Percentiles rank a stretch among this genome's conserved stretches.
Conservation (phyloP, 1,140 invertebrate species). For the Heliconius eleuchia region DNA sequence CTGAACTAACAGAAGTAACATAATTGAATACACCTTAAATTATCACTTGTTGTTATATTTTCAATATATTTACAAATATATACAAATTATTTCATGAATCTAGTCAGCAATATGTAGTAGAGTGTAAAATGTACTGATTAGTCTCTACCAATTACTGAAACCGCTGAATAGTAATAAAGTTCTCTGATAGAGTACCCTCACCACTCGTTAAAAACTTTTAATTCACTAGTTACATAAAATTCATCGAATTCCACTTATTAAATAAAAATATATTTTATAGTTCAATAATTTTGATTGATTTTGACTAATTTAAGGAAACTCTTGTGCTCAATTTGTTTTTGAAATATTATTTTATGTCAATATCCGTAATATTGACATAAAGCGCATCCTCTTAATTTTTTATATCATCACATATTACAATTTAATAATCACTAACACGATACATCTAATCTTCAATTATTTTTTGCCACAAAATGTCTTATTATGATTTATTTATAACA, state of each 20-base stretch:
- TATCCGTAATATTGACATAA: too few species aligned
- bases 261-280: background rate
- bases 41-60: too few species aligned
- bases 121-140: background rate
- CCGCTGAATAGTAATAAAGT: conserved; percentile 31
- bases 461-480: too few species aligned
- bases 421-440: too few species aligned
- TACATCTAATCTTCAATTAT: too few species aligned
- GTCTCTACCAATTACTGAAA: conserved; percentile 33
- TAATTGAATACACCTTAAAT: too few species aligned
- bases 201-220: conserved; percentile 26
- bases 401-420: too few species aligned
- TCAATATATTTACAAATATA: too few species aligned
- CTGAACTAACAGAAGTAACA: too few species aligned
- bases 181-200: conserved; percentile 19
- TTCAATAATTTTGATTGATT: background rate
- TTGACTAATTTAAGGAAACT: too few species aligned
- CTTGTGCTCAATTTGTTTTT: background rate
- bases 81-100: background rate
- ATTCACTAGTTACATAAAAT: background rate
- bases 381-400: too few species aligned
- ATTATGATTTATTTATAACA: too few species aligned
- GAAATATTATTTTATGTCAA: background rate
- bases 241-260: background rate
- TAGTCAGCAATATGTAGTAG: background rate